A percentile compares a stretch with the other conserved stretches of the same genome.
Evolutionary conservation across 2,888 invertebrate species (phyloP).

Genomic region (Drosophila planitibia): DNA sequence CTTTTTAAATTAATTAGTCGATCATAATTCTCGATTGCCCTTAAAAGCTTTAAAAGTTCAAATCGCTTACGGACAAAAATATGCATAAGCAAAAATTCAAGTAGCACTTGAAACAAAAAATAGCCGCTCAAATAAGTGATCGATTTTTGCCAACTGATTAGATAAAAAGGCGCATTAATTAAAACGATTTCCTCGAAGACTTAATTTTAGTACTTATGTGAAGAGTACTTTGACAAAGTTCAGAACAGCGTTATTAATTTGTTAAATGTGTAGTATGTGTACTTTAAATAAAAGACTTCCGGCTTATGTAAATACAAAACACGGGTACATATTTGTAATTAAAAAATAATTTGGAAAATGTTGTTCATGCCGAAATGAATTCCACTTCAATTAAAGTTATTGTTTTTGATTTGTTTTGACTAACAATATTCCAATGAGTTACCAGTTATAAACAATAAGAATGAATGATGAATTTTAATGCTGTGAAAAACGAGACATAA

Average conservation of each 20-base stretch:
- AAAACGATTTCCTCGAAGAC: slow-evolving; percentile 17
- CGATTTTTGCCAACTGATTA: slow-evolving; percentile 36
- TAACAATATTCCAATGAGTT: not conserved
- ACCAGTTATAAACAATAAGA: not conserved
- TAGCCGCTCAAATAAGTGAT: slow-evolving; percentile 46
- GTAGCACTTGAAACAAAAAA: slow-evolving; percentile 57
- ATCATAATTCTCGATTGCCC: slow-evolving; percentile 14
- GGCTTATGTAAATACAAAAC: not conserved
- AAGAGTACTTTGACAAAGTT: slow-evolving; percentile 2
- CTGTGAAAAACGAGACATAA: too few species aligned
- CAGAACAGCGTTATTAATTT: not conserved
- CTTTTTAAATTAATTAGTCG: slow-evolving; percentile 31
- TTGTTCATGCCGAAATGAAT: not conserved
- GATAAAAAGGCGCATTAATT: slow-evolving; percentile 40
- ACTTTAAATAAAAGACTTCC: not conserved
- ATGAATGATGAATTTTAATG: not conserved
- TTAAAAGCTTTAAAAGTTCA: slow-evolving; percentile 22
- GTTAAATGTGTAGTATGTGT: not conserved
- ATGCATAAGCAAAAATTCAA: slow-evolving; percentile 18
- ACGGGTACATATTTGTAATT: not conserved
- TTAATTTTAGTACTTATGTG: slow-evolving; percentile 2
- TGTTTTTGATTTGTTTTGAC: not conserved
- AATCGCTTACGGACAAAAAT: slow-evolving; percentile 7
- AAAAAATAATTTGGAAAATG: not conserved
- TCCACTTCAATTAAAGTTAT: not conserved